Percentiles rank a stretch among this genome's conserved stretches.
phyloP scores from a whole-genome alignment of 2,797 vertebrate genomes.

The Squalus acanthias region DNA sequence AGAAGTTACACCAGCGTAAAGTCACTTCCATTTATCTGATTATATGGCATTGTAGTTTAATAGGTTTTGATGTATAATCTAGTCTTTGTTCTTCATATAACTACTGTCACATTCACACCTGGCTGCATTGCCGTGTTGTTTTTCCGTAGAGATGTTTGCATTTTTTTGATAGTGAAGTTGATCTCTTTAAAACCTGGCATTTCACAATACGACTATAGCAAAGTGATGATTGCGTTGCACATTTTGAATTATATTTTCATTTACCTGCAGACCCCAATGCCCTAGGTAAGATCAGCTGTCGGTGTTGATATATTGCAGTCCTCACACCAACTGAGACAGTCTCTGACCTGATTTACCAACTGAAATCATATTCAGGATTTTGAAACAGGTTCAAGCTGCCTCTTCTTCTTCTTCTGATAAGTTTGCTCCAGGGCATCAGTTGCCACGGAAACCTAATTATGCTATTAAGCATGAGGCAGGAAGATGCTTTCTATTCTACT shows the following conservation, averaged over 20 bases:
- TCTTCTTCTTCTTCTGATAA: background rate
- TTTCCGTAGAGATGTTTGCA: background rate
- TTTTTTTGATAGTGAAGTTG: background rate
- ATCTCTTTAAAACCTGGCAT: background rate
- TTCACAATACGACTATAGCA: background rate
- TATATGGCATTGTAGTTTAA: background rate
- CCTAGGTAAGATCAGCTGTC: background rate
- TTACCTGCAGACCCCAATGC: background rate
- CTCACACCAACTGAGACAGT: background rate
- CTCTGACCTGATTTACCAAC: background rate
- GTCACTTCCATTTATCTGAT: background rate
- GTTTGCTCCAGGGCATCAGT: background rate
- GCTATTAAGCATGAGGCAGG: background rate
- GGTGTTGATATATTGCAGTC: background rate
- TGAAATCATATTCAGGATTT: conserved; percentile 10
- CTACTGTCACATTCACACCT: background rate
- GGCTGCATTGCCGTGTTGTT: background rate
- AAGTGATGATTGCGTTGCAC: background rate
- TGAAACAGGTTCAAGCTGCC: background rate
- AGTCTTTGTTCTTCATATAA: background rate
- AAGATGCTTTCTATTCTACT: background rate
- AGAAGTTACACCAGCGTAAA: background rate
- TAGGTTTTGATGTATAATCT: background rate
- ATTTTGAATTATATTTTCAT: conserved; percentile 12
- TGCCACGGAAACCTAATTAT: background rate